Percentiles rank a stretch among this genome's conserved stretches.
phyloP scores from a whole-genome alignment of 2,888 invertebrate genomes.

The Scrobipalpa atriplicella region DNA sequence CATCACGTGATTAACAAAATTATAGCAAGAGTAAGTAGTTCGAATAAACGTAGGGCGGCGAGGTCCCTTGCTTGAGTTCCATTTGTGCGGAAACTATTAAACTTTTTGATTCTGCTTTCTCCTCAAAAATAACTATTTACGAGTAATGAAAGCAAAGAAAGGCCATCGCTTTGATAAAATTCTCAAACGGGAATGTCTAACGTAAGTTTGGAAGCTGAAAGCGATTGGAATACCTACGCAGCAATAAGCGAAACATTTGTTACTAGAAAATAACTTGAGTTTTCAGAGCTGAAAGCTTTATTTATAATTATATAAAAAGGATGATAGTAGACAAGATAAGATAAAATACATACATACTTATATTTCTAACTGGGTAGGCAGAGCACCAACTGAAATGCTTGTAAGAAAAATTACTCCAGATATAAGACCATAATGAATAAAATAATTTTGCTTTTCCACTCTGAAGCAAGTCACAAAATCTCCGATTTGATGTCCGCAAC shows the following conservation, averaged over 20 bases:
- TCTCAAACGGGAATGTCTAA: neutral
- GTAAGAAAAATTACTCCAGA: neutral
- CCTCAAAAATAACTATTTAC: neutral
- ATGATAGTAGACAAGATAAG: too few species aligned
- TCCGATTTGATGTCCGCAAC: constrained; percentile 12
- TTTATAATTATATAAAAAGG: too few species aligned
- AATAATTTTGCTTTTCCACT: neutral
- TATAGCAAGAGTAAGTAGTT: neutral
- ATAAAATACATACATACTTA: too few species aligned
- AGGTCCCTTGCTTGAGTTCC: too few species aligned
- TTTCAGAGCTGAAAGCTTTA: too few species aligned
- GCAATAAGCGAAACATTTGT: neutral
- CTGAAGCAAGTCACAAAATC: neutral
- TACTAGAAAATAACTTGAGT: neutral
- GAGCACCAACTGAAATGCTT: too few species aligned
- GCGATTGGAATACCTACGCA: too few species aligned
- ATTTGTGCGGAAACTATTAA: too few species aligned
- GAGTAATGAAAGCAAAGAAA: constrained; percentile 2
- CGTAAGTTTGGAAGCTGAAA: neutral
- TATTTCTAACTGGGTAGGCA: too few species aligned
- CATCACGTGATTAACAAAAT: too few species aligned
- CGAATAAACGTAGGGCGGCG: neutral
- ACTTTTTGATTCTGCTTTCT: too few species aligned
- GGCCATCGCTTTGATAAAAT: neutral
- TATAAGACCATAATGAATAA: neutral